These are phyloP conservation scores for Manacus vitellinus DNA, from an alignment of 2,113 vertebrate genomes.

Conservation along the genomic window DNA sequence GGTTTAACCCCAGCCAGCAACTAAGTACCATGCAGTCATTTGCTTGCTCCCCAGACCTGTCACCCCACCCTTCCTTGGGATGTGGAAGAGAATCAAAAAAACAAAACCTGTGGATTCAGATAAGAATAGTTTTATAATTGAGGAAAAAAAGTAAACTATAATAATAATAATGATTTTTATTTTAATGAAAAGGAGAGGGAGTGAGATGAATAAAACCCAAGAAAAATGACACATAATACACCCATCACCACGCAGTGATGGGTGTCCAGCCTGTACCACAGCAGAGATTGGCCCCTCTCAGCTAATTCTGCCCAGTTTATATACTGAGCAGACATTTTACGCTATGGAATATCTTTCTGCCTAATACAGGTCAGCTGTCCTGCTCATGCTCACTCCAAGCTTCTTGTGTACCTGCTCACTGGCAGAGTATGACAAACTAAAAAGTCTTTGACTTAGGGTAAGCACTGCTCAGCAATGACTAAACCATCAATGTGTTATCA, in stretches of 20 bases:
- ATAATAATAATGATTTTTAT: background rate
- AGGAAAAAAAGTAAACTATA: background rate
- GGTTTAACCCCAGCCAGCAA: background rate
- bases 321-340: background rate
- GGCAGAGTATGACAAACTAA: background rate
- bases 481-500: background rate
- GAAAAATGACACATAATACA: background rate
- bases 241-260: background rate
- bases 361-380: background rate
- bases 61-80: background rate
- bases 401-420: background rate
- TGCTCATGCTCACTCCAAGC: background rate
- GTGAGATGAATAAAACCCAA: background rate
- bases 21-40: background rate
- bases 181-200: background rate
- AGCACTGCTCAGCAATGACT: background rate
- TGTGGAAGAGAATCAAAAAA: background rate
- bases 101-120: fast-evolving
- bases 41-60: background rate
- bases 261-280: background rate
- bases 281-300: background rate
- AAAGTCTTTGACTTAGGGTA: background rate
- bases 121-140: background rate
- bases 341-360: background rate
- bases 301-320: background rate